Evolutionary conservation across 37 sponge, comb jelly and placozoan species (phyloP), one percentile per base, ranked within the genome.

Genomic region (Chondrilla cf. caribensis): DNA sequence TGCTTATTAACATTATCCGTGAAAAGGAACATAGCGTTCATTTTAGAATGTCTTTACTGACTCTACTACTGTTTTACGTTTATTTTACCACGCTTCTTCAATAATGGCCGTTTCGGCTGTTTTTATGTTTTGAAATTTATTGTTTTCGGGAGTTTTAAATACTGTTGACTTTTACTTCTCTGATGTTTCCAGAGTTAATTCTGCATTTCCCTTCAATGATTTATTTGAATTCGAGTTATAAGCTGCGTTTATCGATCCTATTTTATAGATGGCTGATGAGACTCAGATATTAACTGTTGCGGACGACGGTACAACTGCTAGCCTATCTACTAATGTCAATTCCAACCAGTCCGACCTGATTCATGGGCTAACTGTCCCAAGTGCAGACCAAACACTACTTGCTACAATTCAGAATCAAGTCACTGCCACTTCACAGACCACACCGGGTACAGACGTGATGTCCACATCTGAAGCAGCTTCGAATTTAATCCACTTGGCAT

Each of bases 401-500:
- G 76, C 76, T 37, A 73, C 76, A n/a, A 73, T 73, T 24, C 76
- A 73, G 25, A 73, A 73, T 43, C 76, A 73, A 37, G 15, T 33
- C 2, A 33, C 35, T 2, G 41, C 41, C 1, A 42, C 76, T 17
- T 37, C 41, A 22, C 76, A 73, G 25, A 3, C 44, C 3, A 3
- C 70, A 28, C 24, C 76, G 24, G 64, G 29, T 6, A 29, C 64
- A n/a, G 29, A 28, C 15, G 64, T n/a, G 6, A 62, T 62, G 25
- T 62, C 64, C 22, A 28, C 64, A 28, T 33, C 17, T 21, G 72
- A 68, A n/a, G 57, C 41, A 18, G 68, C 86, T 42, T 78, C 84
- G 25, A 67, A 83, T 0, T 41, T 84, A 7, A 38, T 80, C 39
- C 89, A 84, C 38, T 81, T 89, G 32, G 58, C 60, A 1, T 79